Conservation (phyloP, 2,113 vertebrate genomes). For the Cyanoliseus patagonus region DNA sequence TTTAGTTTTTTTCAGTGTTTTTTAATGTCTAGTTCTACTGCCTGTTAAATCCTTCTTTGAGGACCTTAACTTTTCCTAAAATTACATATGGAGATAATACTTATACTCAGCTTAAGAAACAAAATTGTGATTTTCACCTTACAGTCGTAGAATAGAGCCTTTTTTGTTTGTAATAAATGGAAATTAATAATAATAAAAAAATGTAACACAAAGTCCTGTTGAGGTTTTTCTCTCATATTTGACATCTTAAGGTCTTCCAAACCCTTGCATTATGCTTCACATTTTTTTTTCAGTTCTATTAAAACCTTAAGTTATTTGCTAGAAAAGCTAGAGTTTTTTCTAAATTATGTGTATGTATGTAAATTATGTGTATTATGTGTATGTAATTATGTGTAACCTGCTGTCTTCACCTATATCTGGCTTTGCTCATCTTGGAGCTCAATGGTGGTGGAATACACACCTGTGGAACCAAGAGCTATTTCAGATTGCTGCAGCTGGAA, state of each 20-base stretch:
- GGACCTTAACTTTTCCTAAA: not conserved
- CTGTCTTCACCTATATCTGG: not conserved
- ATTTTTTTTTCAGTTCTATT: not conserved
- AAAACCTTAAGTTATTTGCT: not conserved
- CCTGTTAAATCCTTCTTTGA: not conserved
- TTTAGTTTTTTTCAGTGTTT: not conserved
- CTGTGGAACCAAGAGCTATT: not conserved
- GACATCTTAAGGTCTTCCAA: not conserved
- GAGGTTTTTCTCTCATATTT: not conserved
- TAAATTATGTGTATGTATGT: not conserved
- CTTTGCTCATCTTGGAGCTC: not conserved
- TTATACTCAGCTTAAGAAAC: not conserved
- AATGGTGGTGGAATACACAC: not conserved
- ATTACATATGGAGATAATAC: not conserved
- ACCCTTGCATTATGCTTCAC: not conserved
- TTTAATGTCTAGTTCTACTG: not conserved
- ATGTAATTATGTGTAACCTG: not conserved
- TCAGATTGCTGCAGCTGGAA: not conserved
- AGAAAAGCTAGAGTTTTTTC: not conserved
- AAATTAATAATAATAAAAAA: not conserved
- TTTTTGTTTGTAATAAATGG: not conserved
- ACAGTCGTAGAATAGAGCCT: accelerated
- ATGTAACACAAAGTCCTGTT: not conserved
- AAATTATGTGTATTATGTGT: accelerated
- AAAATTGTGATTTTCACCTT: not conserved